Evolutionary conservation across 2,113 vertebrate genomes (phyloP), one percentile per base, ranked within the genome.

Genomic region (Rana temporaria): DNA sequence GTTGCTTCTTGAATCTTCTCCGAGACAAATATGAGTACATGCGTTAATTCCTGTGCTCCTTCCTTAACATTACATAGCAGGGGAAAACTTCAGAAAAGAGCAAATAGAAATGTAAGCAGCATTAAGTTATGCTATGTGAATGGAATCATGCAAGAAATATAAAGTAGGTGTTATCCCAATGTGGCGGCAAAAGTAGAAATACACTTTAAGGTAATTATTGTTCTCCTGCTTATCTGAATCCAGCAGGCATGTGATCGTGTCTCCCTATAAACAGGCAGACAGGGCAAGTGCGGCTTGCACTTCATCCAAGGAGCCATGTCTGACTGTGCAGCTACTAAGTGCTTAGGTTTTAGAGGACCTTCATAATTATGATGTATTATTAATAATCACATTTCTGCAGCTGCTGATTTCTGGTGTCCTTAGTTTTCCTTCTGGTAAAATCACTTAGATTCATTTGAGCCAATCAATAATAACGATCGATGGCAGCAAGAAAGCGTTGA

Each of bases 351-450:
- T 74, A 55, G 53, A 74, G 26, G 48, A 48, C 68, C 24, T n/a
- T 9, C 55, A 57, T 60, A 83, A 76, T 60, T 68, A 19, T 67
- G 32, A 83, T 83, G 26, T 83, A 83, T 76, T 83, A 76, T 83
- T 83, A 83, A 83, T 83, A 82, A 57, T 57, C 79, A 20, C 71
- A 52, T 60, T 67, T 68, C 63, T 53, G 52, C 53, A 76, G 81
- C 63, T 83, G 48, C 63, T 48, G 32, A 38, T 59, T 76, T 83
- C 80, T 56, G 19, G 17, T 76, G 72, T 76, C 81, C 81, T 76
- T 52, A 83, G 81, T 76, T 83, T 67, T 67, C 81, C 64, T 83
- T 82, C 80, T 83, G 71, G 81, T 83, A 83, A 83, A 76, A 83
- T 83, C 81, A 83, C 81, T 83, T 83, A 76, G 32, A 83, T 83